phyloP scores from a whole-genome alignment of 2,888 invertebrate species.

The Steinernema carpocapsae region DNA sequence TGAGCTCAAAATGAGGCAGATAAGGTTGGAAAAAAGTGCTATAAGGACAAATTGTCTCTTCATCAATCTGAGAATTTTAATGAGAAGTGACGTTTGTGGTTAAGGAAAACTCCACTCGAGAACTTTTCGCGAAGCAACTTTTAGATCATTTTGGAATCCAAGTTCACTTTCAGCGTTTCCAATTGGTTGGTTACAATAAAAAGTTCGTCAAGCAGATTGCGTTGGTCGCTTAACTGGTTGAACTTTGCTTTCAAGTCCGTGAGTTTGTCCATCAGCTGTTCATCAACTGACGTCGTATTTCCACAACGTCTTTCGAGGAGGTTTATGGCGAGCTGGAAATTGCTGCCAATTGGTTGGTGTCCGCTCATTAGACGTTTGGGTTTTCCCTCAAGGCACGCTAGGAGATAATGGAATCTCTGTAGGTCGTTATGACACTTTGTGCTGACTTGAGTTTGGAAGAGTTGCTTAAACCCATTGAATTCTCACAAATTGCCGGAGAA shows the following conservation, averaged over 20 bases:
- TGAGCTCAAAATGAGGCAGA: too few species aligned
- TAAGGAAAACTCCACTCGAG: too few species aligned
- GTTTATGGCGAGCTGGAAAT: neutral
- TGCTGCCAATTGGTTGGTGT: neutral
- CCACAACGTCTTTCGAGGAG: neutral
- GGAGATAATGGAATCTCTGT: neutral
- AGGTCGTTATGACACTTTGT: neutral
- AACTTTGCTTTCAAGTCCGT: neutral
- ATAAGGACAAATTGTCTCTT: too few species aligned
- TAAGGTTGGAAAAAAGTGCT: too few species aligned
- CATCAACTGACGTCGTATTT: neutral
- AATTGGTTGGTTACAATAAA: too few species aligned
- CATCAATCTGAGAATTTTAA: too few species aligned
- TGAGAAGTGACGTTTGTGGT: too few species aligned
- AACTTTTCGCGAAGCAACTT: too few species aligned
- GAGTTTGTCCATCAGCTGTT: neutral
- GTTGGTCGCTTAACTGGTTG: neutral
- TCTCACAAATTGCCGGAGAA: neutral
- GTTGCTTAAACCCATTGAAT: neutral
- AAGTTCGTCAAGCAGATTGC: too few species aligned
- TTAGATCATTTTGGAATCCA: too few species aligned
- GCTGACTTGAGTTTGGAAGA: neutral
- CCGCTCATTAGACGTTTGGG: neutral
- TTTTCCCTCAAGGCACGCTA: neutral
- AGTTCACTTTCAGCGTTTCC: too few species aligned